Evolutionary conservation across 2,888 invertebrate species (phyloP).

Genomic region (Aproaerema taeniolella): DNA sequence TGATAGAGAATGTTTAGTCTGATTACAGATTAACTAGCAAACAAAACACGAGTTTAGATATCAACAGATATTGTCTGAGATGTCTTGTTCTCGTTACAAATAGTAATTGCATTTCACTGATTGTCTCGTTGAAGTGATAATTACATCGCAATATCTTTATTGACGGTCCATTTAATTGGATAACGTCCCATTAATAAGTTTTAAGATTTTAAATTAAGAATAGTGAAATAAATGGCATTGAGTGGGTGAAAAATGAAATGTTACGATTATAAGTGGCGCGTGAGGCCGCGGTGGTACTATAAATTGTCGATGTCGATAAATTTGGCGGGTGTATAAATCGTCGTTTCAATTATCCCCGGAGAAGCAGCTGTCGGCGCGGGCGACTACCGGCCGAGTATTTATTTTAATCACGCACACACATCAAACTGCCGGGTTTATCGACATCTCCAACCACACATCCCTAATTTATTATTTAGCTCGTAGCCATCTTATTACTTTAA

Average conservation of each 20-base stretch:
- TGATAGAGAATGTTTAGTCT: conserved; percentile 18
- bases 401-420: conserved; percentile 66
- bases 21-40: conserved; percentile 16
- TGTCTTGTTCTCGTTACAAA: conserved; percentile 26
- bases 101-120: conserved; percentile 36
- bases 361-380: conserved; percentile 64
- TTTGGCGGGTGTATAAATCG: conserved; percentile 72
- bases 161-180: conserved; percentile 24
- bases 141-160: conserved; percentile 36
- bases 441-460: conserved; percentile 48
- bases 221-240: conserved; percentile 9
- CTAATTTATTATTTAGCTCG: conserved; percentile 33
- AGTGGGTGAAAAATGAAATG: conserved; percentile 35
- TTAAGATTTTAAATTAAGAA: conserved; percentile 24
- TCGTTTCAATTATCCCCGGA: conserved; percentile 70
- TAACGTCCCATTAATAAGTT: conserved; percentile 26
- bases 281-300: conserved; percentile 41
- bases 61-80: conserved; percentile 21
- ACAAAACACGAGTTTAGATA: conserved; percentile 23
- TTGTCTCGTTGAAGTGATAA: conserved; percentile 35
- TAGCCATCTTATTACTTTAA: conserved; percentile 9
- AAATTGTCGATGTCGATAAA: conserved; percentile 69
- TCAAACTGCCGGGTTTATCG: conserved; percentile 51
- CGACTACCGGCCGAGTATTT: conserved; percentile 62
- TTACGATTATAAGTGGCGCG: conserved; percentile 34